These are phyloP conservation scores for Malthinus flaveolus DNA, from an alignment of 2,888 invertebrate species.

Conservation along the genomic window DNA sequence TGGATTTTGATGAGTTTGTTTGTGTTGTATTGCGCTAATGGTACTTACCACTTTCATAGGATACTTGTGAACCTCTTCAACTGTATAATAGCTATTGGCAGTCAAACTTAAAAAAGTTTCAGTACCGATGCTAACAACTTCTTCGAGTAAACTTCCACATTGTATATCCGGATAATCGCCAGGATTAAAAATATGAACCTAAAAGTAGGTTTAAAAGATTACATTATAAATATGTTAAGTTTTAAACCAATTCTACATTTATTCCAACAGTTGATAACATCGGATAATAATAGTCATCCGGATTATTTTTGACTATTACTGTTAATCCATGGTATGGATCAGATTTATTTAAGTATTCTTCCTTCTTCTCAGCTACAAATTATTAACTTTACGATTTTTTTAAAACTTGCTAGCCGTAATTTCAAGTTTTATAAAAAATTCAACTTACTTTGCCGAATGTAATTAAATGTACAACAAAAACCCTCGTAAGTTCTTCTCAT, in stretches of 20 bases:
- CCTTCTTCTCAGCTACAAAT: neutral
- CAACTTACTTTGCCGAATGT: neutral
- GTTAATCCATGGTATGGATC: constrained; percentile 9
- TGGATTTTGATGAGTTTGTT: too few species aligned
- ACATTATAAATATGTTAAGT: neutral
- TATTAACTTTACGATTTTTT: too few species aligned
- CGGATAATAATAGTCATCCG: constrained; percentile 16
- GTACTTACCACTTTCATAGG: constrained; percentile 7
- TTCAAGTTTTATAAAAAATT: too few species aligned
- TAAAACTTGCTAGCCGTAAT: constrained; percentile 7
- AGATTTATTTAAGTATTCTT: neutral
- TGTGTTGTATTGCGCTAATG: too few species aligned
- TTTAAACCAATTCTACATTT: constrained; percentile 9
- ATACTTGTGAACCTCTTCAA: constrained; percentile 9
- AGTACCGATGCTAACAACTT: neutral
- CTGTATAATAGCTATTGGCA: constrained; percentile 2
- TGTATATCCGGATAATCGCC: constrained; percentile 10
- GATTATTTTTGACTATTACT: neutral
- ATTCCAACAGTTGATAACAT: constrained; percentile 9
- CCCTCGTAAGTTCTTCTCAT: constrained; percentile 13
- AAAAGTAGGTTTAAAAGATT: neutral
- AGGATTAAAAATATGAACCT: constrained; percentile 20
- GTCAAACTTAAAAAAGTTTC: constrained; percentile 11
- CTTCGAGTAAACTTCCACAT: constrained; percentile 11
- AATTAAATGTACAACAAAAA: constrained; percentile 23